phyloP scores from a whole-genome alignment of 2,113 vertebrate species.

The Chiloscyllium plagiosum region DNA sequence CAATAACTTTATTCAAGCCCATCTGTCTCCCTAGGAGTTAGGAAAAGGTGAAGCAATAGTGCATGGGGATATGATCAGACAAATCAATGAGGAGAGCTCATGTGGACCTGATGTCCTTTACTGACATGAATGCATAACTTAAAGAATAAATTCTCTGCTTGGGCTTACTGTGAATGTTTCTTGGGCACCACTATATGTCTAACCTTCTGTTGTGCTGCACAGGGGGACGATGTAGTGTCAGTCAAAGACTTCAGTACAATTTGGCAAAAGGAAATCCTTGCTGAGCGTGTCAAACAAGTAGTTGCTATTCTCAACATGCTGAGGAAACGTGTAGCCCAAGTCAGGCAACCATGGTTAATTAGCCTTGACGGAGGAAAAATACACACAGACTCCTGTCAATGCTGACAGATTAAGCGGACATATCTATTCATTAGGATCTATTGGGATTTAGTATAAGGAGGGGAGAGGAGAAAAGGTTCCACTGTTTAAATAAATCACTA shows the following conservation, averaged over 20 bases:
- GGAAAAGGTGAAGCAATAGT: background rate
- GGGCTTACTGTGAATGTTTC: background rate
- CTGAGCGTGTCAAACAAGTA: background rate
- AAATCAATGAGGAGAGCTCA: background rate
- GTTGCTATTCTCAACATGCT: conserved; percentile 6
- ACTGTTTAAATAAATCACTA: background rate
- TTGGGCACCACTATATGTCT: background rate
- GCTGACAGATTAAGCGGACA: conserved; percentile 7
- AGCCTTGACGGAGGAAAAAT: conserved; percentile 22
- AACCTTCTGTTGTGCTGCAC: background rate
- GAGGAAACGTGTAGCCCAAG: background rate
- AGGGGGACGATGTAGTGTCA: background rate
- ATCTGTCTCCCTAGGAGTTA: background rate
- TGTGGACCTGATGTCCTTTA: background rate
- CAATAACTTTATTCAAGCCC: background rate
- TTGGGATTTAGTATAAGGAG: background rate
- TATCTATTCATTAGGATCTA: conserved; percentile 17
- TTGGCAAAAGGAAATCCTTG: conserved; percentile 14
- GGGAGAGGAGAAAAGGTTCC: conserved; percentile 8
- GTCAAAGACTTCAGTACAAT: background rate
- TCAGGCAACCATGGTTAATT: conserved; percentile 22
- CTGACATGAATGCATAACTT: background rate
- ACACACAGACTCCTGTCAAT: conserved; percentile 24
- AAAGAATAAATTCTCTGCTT: background rate
- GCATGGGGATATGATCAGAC: background rate